Conservation (phyloP, 1,140 invertebrate species). For the Nasonia vitripennis region DNA sequence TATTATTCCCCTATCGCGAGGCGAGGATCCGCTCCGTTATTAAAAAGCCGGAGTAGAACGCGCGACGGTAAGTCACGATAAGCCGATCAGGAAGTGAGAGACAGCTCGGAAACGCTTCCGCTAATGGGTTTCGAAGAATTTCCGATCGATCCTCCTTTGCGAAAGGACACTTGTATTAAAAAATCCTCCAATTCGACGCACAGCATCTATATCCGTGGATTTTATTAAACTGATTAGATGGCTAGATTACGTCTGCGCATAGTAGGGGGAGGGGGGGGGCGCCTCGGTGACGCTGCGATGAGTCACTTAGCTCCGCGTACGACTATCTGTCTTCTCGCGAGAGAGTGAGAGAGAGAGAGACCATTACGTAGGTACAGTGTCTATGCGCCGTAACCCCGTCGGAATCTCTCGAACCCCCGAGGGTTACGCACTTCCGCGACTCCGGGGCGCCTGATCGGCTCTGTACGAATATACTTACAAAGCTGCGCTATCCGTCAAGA, state of each 20-base stretch:
- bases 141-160: not conserved
- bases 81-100: too few species aligned
- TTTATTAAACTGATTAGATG: constrained; percentile 46
- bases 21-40: too few species aligned
- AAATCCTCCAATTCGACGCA: not conserved
- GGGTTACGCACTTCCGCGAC: not conserved
- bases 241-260: constrained; percentile 6
- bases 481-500: not conserved
- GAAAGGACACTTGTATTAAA: not conserved
- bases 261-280: too few species aligned
- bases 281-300: constrained; percentile 15
- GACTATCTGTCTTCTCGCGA: not conserved
- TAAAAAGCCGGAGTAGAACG: too few species aligned
- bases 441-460: not conserved
- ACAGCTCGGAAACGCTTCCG: too few species aligned
- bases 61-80: too few species aligned
- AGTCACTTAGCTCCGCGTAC: constrained; percentile 12
- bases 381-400: not conserved
- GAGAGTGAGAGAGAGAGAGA: not conserved
- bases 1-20: too few species aligned
- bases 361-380: not conserved
- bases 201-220: not conserved
- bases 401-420: constrained; percentile 4
- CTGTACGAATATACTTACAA: not conserved
- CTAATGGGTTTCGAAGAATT: too few species aligned